These are phyloP conservation scores for Mylabris phalerata DNA, from an alignment of 1,140 invertebrate species.

Conservation along the genomic window DNA sequence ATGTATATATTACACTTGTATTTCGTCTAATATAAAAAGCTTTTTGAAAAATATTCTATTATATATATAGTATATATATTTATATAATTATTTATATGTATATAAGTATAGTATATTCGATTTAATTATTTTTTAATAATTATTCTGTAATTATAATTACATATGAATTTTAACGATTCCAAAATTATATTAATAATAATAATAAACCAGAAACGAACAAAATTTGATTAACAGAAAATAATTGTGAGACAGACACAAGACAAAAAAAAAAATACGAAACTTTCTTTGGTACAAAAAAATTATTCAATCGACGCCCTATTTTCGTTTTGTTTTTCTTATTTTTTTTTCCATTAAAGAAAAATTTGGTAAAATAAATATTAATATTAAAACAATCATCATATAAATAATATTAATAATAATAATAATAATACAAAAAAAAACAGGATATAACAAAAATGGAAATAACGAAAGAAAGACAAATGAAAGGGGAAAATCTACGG, in stretches of 20 bases:
- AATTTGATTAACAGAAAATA: too few species aligned
- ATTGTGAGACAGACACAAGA: too few species aligned
- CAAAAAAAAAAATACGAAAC: too few species aligned
- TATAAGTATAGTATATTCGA: constrained; percentile 4
- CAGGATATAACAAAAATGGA: constrained; percentile 1
- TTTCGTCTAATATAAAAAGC: constrained; percentile 20
- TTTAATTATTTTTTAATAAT: constrained; percentile 10
- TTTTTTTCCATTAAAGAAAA: not conserved
- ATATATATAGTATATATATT: constrained; percentile 7
- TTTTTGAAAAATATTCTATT: constrained; percentile 23
- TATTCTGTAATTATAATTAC: too few species aligned
- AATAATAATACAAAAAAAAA: constrained; percentile 12
- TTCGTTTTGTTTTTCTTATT: constrained; percentile 1
- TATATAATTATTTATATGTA: not conserved
- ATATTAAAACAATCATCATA: too few species aligned
- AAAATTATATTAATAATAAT: too few species aligned
- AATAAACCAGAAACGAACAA: not conserved
- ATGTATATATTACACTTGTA: constrained; percentile 10
- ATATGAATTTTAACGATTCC: too few species aligned
- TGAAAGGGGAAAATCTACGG: too few species aligned
- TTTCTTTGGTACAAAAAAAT: too few species aligned
- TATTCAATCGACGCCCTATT: too few species aligned
- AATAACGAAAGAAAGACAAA: constrained; percentile 3
- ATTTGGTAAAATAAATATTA: too few species aligned
- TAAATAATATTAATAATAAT: not conserved